Base-by-base conservation (phyloP, 2,113 vertebrate species). In the Anoplopoma fimbria region DNA sequence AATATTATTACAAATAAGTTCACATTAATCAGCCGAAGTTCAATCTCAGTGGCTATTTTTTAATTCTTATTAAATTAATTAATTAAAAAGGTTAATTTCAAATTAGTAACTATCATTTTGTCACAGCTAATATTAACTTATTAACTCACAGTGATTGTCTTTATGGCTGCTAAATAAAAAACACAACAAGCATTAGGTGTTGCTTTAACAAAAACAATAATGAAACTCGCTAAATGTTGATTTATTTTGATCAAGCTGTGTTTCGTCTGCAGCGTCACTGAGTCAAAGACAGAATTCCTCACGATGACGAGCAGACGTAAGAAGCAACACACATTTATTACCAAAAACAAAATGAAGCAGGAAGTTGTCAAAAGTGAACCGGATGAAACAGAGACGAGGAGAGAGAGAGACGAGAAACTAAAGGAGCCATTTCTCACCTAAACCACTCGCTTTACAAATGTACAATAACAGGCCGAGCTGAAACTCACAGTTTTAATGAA, bases 401-500 rank as follows among this genome's bases (percentile, higher is more conserved):
- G n/a, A n/a, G 27, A 76, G 74, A 9, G 19, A 25, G 21, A 6
- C 8, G 7, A 34, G 6, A 63, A 36, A 51, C 19, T 40, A 6
- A 38, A 31, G 36, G 47, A 21, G 31, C 6, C 3, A 12, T 61
- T 72, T 42, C 21, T 49, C 3, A 9, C 55, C 25, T 34, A 45
- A n/a, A 23, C 33, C 5, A 25, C 47, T 69, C 9, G 10, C 40
- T 85, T 9, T 64, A 78, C 58, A 82, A 70, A 90, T 45, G 69
- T 83, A 79, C 83, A 81, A 65, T 69, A 68, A 85, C 85, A 93
- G 40, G 67, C 33, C 17, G 38, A 80, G 68, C 25, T 86, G 77
- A 87, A 79, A 82, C 51, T 70, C 64, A 81, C 79, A 84, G 60
- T 69, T 91, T 91, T 90, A 87, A 91, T 89, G 67, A 88, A 89